Base-by-base conservation (phyloP, 2,888 invertebrate genomes). In the Euclidia mi region DNA sequence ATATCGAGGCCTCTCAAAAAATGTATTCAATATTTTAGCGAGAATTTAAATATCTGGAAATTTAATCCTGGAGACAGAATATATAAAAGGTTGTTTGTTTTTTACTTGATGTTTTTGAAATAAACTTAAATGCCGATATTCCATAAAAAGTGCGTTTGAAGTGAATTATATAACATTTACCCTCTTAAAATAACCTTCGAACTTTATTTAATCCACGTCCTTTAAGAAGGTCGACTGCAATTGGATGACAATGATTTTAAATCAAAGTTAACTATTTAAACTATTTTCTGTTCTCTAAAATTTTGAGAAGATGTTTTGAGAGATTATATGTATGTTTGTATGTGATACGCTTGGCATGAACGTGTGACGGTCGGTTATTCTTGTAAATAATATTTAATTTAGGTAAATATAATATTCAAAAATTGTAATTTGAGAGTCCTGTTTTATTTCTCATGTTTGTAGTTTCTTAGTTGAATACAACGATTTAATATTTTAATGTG, bases 321-420 rank as follows among this genome's bases (percentile, higher is more conserved):
- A 38, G 34, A 3, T 14, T 2, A 25, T 25, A 37, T 53, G 44
- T 74, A 75, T 81, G 73, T 76, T 66, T 73, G 68, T 69, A 73
- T 81, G 78, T 79, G 82, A 81, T 81, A 78, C 65, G 76, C 78
- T 81, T 81, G 49, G 56, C 65, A 64, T 55, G 50, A n/a, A 52
- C 47, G 71, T 65, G 32, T 37, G 35, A 29, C 37, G 49, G 65
- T 60, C 53, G 64, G 49, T 44, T 56, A 42, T n/a, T 71, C 49
- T 64, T 70, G 53, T 71, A 65, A 58, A 40, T 76, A 67, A 42
- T 59, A 56, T 15, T 28, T 42, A 35, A 34, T 34, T 18, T 34
- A n/a, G 10, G 2, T 49, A 42, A 17, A 9, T 11, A 20, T 11
- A 46, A 35, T 12, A 25, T 25, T 25, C 20, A 11, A 44, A 18